Base-by-base conservation (phyloP, 2,888 invertebrate genomes). In the Philereme transversata region DNA sequence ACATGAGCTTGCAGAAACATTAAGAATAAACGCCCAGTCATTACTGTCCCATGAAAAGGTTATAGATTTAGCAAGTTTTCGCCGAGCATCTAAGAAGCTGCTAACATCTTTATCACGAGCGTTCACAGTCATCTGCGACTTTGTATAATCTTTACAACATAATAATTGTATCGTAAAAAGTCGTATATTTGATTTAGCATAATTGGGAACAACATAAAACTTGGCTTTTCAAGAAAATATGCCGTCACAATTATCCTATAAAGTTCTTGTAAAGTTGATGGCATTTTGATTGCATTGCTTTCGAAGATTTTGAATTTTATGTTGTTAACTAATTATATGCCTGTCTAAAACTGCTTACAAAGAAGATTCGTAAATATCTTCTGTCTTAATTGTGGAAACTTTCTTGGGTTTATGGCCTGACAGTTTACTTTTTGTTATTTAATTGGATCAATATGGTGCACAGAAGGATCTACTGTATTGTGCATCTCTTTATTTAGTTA, bases 131-230 rank as follows among this genome's bases (percentile, higher is more conserved):
- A 48, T 51, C 51, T 10, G 49, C 35, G 57, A 67, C 67, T 62
- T 69, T 70, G 67, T 65, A 58, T 65, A 44, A 9, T 57, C 54
- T 68, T 66, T 65, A 71, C 62, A 64, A 57, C 64, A 57, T 64
- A 66, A 69, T 69, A 55, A 64, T 60, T 49, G 38, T 62, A 57
- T 65, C 62, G 58, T 69, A 65, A 67, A 69, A 52, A 52, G 60
- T 57, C 47, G 56, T 63, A 69, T 69, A 68, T 67, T 71, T 68
- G 65, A 66, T 70, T 68, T 67, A 66, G 67, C 68, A 54, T 65
- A 68, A 70, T 68, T 68, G 62, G 60, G 38, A 54, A 51, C 47
- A 62, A 59, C 54, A 68, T 70, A 70, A 67, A 71, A 64, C 60
- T 55, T 64, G 51, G 46, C 49, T 65, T 58, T 67, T 61, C 57